Evolutionary conservation across 2,113 vertebrate genomes (phyloP).

Genomic region (Eptesicus fuscus): DNA sequence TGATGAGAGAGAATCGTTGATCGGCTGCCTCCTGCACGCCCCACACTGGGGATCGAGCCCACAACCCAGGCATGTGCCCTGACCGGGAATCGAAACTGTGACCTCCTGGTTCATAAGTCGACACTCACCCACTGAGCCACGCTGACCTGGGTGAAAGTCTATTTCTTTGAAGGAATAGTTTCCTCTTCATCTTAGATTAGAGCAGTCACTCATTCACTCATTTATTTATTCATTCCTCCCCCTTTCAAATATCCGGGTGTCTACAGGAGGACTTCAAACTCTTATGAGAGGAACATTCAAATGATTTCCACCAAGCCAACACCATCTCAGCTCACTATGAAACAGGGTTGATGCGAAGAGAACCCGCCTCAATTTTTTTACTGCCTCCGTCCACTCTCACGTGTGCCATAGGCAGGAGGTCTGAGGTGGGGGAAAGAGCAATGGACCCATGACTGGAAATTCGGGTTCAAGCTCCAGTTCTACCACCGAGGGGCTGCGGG

Average conservation of each 20-base stretch:
- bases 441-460: neutral
- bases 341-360: neutral
- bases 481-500: neutral
- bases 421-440: neutral
- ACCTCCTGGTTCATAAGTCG: no score
- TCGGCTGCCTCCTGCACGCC: neutral
- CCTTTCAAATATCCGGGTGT: neutral
- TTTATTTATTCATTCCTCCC: neutral
- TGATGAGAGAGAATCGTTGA: no score
- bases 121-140: neutral
- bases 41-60: neutral
- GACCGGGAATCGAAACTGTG: neutral
- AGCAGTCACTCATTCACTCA: neutral
- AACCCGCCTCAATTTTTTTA: neutral
- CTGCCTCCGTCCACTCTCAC: neutral
- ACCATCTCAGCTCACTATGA: neutral
- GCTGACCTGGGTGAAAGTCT: neutral
- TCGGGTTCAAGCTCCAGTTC: neutral
- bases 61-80: neutral
- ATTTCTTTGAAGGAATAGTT: neutral
- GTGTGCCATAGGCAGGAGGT: neutral
- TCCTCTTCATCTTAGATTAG: neutral
- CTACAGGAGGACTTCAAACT: neutral
- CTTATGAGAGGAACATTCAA: neutral
- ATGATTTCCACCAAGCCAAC: neutral